Conservation (phyloP, 2,888 invertebrate species). For the Campoplex nolae region DNA sequence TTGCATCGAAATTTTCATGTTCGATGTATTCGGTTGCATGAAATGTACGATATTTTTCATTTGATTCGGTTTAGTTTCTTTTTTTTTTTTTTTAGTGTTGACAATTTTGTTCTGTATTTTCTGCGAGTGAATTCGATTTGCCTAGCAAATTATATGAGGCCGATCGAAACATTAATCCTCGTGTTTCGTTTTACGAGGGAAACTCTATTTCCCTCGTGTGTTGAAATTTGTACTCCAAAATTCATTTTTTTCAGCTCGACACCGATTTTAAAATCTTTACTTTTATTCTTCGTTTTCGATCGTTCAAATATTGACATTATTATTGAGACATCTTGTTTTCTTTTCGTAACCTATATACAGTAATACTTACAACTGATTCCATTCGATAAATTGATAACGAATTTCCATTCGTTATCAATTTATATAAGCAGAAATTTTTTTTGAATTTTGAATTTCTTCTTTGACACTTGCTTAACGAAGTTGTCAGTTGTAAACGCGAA, state of each 20-base stretch:
- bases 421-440: background rate
- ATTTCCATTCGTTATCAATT: background rate
- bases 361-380: background rate
- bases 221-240: background rate
- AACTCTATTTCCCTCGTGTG: background rate
- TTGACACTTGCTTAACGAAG: background rate
- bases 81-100: background rate
- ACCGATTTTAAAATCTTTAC: background rate
- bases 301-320: background rate
- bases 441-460: background rate
- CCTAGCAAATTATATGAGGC: background rate
- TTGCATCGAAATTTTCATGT: conserved; percentile 18
- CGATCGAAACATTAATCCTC: conserved; percentile 11
- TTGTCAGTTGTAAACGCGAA: background rate
- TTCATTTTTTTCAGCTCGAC: background rate
- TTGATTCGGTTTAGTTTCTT: background rate
- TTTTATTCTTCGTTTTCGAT: background rate
- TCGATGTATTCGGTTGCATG: background rate
- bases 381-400: too few species aligned
- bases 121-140: background rate
- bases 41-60: background rate
- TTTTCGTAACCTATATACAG: background rate
- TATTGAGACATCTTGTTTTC: background rate
- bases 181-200: conserved; percentile 26
- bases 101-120: background rate